Evolutionary conservation across 2,113 vertebrate genomes (phyloP).

Genomic region (Stercorarius parasiticus): DNA sequence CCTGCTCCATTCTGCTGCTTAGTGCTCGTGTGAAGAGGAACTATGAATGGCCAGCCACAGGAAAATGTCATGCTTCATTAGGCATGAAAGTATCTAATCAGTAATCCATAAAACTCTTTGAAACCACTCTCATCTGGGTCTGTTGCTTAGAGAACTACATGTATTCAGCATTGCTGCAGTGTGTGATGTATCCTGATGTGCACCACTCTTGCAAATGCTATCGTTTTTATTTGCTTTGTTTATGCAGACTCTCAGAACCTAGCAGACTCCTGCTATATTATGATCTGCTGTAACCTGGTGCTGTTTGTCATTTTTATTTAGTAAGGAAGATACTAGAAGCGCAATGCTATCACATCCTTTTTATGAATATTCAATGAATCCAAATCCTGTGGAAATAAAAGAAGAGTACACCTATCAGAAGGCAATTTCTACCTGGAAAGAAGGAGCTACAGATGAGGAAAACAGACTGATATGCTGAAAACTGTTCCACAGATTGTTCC

Average conservation of each 20-base stretch:
- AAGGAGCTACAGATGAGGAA: neutral
- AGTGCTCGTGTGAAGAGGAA: neutral
- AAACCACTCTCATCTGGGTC: neutral
- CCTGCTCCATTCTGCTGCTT: neutral
- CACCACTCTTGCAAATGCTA: neutral
- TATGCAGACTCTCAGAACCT: neutral
- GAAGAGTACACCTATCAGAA: neutral
- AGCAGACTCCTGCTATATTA: neutral
- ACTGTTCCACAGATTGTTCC: neutral
- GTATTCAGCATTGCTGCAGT: neutral
- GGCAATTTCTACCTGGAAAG: neutral
- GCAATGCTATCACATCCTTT: neutral
- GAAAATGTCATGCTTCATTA: neutral
- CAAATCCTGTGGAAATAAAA: neutral
- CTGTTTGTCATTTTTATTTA: neutral
- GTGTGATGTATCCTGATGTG: neutral
- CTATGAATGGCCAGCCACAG: neutral
- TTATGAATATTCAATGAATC: neutral
- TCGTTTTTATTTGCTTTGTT: neutral
- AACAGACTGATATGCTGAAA: neutral
- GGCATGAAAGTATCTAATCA: neutral
- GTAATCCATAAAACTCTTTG: neutral
- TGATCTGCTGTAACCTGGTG: neutral
- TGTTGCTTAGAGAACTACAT: neutral
- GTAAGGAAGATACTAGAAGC: neutral